Percentiles rank a stretch among this genome's conserved stretches.
Conservation (phyloP, 2,888 invertebrate genomes). For the Chalcis sispes region DNA sequence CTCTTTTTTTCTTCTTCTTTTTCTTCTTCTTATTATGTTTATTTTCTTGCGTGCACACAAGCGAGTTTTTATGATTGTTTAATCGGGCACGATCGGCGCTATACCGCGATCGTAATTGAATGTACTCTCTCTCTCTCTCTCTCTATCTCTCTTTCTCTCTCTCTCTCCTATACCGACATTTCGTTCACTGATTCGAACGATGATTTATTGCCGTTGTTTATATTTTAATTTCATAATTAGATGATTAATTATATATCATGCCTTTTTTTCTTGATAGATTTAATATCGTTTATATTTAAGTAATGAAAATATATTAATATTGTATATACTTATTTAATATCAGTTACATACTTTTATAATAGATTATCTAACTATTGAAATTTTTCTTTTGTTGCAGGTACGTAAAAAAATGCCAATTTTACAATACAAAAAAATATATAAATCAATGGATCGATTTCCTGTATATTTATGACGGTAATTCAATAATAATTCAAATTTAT, state of each 20-base stretch:
- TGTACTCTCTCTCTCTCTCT: not conserved
- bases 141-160: not conserved
- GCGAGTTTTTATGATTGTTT: slow-evolving; percentile 60
- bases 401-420: slow-evolving; percentile 26
- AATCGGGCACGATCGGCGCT: slow-evolving; percentile 56
- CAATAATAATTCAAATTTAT: slow-evolving; percentile 5
- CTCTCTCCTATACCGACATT: slow-evolving; percentile 10
- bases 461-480: not conserved
- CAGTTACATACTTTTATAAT: no score
- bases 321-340: no score
- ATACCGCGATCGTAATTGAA: slow-evolving; percentile 35
- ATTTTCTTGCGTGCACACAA: slow-evolving; percentile 48
- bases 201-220: slow-evolving; percentile 7
- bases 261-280: not conserved
- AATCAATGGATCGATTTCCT: no score
- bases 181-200: slow-evolving; percentile 47
- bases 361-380: no score
- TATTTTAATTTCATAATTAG: not conserved
- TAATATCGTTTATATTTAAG: no score
- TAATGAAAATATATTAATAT: no score
- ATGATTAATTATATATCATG: not conserved
- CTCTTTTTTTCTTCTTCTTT: not conserved
- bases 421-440: no score
- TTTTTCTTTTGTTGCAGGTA: slow-evolving; percentile 62
- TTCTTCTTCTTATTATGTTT: not conserved